Conservation (phyloP, 1,140 invertebrate species). For the Heliconius congener region DNA sequence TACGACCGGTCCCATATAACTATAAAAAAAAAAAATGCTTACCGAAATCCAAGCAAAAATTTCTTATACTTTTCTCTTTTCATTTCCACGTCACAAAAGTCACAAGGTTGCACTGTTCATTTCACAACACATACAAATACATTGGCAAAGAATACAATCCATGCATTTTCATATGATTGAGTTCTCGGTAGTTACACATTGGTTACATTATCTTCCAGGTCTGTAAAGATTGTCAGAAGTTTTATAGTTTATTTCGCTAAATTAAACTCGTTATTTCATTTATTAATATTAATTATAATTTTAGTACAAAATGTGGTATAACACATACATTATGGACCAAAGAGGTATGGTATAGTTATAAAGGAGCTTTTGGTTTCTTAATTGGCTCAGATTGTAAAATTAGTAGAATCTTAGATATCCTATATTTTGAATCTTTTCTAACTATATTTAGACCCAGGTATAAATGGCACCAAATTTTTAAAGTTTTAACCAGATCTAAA, state of each 20-base stretch:
- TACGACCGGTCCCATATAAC: too few species aligned
- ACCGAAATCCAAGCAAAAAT: constrained; percentile 55
- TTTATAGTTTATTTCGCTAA: too few species aligned
- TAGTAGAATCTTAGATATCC: not conserved
- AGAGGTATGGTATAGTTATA: too few species aligned
- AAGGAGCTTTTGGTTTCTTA: not conserved
- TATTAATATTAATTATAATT: too few species aligned
- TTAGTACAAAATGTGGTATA: not conserved
- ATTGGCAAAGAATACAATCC: constrained; percentile 46
- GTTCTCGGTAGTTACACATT: constrained; percentile 21
- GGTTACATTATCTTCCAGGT: constrained; percentile 27
- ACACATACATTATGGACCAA: too few species aligned
- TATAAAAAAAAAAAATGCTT: constrained; percentile 34
- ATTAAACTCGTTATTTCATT: too few species aligned
- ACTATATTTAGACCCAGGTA: not conserved
- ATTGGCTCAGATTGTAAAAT: not conserved
- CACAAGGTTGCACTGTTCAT: constrained; percentile 56
- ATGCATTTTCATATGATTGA: constrained; percentile 36
- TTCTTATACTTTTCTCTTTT: constrained; percentile 78
- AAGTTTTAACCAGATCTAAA: constrained; percentile 15
- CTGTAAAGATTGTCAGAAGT: constrained; percentile 12
- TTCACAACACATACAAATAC: constrained; percentile 49
- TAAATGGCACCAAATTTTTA: too few species aligned
- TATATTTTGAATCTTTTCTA: not conserved
- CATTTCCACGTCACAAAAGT: constrained; percentile 65